Conservation (phyloP, 2,797 vertebrate genomes). For the Brotogeris chrysoptera region DNA sequence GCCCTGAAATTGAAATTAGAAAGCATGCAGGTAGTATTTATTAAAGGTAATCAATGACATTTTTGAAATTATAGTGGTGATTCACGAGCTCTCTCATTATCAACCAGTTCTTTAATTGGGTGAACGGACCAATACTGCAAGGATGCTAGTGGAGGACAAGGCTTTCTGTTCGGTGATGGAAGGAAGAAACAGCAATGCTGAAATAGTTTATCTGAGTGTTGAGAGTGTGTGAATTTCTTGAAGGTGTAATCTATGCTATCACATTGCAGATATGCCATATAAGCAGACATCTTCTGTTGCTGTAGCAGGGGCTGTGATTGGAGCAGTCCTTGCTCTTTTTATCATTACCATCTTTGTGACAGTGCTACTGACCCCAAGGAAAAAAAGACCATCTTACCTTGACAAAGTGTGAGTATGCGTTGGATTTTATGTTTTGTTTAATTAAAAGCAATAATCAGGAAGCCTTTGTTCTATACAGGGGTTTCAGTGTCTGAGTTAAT, state of each 20-base stretch:
- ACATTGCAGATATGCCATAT: constrained; percentile 86
- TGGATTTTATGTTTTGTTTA: background rate
- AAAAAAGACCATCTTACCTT: constrained; percentile 82
- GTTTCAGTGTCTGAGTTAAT: background rate
- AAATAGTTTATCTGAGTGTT: background rate
- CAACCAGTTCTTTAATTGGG: background rate
- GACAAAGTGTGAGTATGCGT: constrained; percentile 91
- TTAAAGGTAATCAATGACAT: background rate
- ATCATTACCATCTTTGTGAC: constrained; percentile 90
- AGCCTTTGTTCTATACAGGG: background rate
- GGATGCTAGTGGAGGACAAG: background rate
- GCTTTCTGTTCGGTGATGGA: background rate
- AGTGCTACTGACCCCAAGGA: constrained; percentile 87
- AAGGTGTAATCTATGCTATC: constrained; percentile 66
- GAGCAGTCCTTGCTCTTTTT: constrained; percentile 92
- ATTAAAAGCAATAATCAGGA: background rate
- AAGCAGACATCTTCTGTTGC: constrained; percentile 88
- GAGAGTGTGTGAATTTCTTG: background rate
- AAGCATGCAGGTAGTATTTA: background rate
- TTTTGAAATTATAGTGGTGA: background rate
- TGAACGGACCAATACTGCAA: background rate
- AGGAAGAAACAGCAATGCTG: background rate
- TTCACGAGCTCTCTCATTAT: background rate
- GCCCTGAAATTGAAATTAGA: background rate
- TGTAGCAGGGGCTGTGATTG: constrained; percentile 91